Conservation (phyloP, 2,888 invertebrate genomes). For the Tanypteryx hageni region DNA sequence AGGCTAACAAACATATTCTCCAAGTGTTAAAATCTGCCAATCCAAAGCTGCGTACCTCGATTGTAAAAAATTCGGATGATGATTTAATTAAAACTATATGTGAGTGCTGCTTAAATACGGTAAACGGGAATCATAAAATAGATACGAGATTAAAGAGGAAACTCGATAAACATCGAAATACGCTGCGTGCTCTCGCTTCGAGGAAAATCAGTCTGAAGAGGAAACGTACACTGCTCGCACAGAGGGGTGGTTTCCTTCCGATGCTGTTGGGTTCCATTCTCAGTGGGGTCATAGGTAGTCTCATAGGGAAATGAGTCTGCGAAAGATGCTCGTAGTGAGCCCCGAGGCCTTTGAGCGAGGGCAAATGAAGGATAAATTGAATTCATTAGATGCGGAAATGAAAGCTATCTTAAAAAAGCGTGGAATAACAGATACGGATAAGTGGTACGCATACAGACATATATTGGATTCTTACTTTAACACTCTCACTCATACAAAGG, state of each 20-base stretch:
- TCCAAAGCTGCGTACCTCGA: no score
- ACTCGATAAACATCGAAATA: no score
- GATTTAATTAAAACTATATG: no score
- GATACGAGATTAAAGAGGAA: neutral
- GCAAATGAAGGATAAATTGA: neutral
- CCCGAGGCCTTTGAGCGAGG: conserved; percentile 4
- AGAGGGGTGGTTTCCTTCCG: no score
- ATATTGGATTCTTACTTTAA: neutral
- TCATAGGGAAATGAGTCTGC: conserved; percentile 21
- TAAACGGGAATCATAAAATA: neutral
- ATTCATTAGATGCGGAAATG: neutral
- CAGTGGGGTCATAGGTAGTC: neutral
- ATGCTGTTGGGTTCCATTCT: neutral
- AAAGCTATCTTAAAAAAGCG: neutral
- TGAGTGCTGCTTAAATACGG: neutral
- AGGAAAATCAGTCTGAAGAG: no score
- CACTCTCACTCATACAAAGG: neutral
- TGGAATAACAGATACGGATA: neutral
- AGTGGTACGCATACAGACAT: conserved; percentile 4
- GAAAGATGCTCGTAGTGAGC: neutral
- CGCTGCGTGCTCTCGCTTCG: no score
- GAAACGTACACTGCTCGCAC: no score
- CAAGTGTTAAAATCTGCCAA: no score
- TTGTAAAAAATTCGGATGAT: no score
- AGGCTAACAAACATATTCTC: no score